Evolutionary conservation across 2,888 invertebrate genomes (phyloP).

Genomic region (Tanytarsus gracilentus): DNA sequence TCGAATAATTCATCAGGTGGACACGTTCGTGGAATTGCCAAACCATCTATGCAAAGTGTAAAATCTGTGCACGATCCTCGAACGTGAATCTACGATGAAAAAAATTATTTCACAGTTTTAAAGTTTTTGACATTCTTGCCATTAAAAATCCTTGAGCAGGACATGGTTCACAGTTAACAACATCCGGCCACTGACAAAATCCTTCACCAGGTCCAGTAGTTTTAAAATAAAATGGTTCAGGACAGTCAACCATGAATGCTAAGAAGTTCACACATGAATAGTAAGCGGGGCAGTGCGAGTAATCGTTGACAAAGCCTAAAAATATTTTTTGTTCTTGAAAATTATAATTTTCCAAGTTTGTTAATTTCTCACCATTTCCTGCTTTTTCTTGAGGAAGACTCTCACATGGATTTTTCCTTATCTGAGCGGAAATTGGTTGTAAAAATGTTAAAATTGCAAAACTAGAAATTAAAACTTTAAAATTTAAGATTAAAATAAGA

Average conservation of each 20-base stretch:
- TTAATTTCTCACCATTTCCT: neutral
- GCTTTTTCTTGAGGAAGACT: neutral
- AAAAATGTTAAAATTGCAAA: no score
- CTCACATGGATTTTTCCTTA: neutral
- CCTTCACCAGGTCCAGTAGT: neutral
- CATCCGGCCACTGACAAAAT: neutral
- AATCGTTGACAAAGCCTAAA: neutral
- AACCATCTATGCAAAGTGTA: neutral
- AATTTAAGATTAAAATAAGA: no score
- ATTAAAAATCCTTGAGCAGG: neutral
- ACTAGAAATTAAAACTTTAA: no score
- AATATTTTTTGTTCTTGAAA: no score
- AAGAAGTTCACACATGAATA: neutral
- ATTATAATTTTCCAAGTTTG: neutral
- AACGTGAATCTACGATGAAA: neutral
- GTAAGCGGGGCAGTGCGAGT: neutral
- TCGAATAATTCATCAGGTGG: neutral
- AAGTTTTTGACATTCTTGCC: neutral
- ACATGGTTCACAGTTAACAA: neutral
- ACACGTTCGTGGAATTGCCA: neutral
- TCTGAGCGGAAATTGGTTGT: no score
- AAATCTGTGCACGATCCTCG: neutral
- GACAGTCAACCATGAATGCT: neutral
- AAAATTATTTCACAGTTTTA: neutral
- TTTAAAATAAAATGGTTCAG: neutral